Evolutionary conservation across 2,113 vertebrate genomes (phyloP), one percentile per base, ranked within the genome.

Genomic region (Seriola rivoliana): DNA sequence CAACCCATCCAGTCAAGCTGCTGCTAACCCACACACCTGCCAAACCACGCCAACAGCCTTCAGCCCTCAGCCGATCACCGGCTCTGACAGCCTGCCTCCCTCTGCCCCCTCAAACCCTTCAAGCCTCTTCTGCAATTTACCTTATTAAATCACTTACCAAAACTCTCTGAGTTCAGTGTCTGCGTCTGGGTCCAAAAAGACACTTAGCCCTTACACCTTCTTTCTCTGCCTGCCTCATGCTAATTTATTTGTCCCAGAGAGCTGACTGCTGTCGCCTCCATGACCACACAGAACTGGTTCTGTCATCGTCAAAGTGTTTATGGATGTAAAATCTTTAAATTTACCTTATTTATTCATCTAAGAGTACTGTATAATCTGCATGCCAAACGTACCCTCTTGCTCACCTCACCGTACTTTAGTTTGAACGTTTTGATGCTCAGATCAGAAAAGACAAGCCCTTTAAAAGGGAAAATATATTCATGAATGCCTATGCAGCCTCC

Each of bases 211-310:
- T 42, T 42, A 10, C 2, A 42, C 40, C 2, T 7, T 42, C 8
- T 42, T 10, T 58, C 40, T 64, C 55, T n/a, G 36, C 16, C 73
- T 55, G 21, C 40, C 25, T 52, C 46, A 10, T 62, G 16, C 62
- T 82, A 60, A 59, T 80, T 90, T 85, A 82, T 87, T 82, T 48
- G 79, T 81, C 72, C 34, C 44, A 75, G 71, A 90, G 79, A 78
- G 75, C 75, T 71, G 75, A 70, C 52, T 42, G 16, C 52, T 0
- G 3, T 75, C 17, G 5, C 81, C 76, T 77, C 42, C 69, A 69
- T 62, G 85, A n/a, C 65, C 17, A 50, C 48, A 80, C 77, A 75
- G 54, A 84, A 68, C 46, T 57, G 54, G 78, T 72, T 73, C n/a
- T 68, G 63, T 71, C 80, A 75, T 50, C n/a, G 6, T 66, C 67